Evolutionary conservation across 2,797 vertebrate species (phyloP).

Genomic region (Oophaga sylvatica): DNA sequence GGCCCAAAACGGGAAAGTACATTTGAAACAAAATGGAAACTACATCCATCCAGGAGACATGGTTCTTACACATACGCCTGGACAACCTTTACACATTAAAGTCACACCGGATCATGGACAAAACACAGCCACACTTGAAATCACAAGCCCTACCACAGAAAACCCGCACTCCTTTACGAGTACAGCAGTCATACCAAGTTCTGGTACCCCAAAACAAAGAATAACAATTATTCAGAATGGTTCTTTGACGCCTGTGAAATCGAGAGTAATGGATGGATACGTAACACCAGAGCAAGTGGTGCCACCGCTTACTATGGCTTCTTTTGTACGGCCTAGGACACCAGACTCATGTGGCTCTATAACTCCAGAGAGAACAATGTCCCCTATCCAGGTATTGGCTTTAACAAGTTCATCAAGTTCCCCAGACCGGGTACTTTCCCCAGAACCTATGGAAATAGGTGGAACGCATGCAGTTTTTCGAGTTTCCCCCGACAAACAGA

Average conservation of each 20-base stretch:
- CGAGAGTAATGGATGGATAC: slow-evolving; percentile 81
- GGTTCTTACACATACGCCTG: slow-evolving; percentile 88
- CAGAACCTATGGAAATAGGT: slow-evolving; percentile 83
- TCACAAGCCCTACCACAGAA: slow-evolving; percentile 88
- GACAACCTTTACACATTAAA: slow-evolving; percentile 93
- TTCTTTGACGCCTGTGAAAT: slow-evolving; percentile 82
- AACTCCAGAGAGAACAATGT: slow-evolving; percentile 90
- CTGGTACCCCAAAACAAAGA: slow-evolving; percentile 90
- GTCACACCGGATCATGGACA: slow-evolving; percentile 92
- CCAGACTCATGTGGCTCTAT: slow-evolving; percentile 88
- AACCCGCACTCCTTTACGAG: slow-evolving; percentile 88
- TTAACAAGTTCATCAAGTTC: slow-evolving; percentile 78
- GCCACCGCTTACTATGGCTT: slow-evolving; percentile 83
- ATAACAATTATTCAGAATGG: slow-evolving; percentile 95
- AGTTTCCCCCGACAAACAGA: slow-evolving; percentile 89
- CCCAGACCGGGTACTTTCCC: slow-evolving; percentile 80
- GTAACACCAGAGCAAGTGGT: slow-evolving; percentile 80
- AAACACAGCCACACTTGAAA: slow-evolving; percentile 90
- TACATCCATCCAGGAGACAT: slow-evolving; percentile 86
- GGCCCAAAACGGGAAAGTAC: slow-evolving; percentile 82
- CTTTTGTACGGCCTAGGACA: slow-evolving; percentile 85
- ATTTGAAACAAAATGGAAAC: slow-evolving; percentile 82
- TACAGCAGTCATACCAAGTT: slow-evolving; percentile 94
- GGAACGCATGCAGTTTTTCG: slow-evolving; percentile 86
- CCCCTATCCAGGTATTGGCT: slow-evolving; percentile 88